Evolutionary conservation across 2,888 invertebrate species (phyloP), one percentile per base, ranked within the genome.

Genomic region (Synanthedon formicaeformis): DNA sequence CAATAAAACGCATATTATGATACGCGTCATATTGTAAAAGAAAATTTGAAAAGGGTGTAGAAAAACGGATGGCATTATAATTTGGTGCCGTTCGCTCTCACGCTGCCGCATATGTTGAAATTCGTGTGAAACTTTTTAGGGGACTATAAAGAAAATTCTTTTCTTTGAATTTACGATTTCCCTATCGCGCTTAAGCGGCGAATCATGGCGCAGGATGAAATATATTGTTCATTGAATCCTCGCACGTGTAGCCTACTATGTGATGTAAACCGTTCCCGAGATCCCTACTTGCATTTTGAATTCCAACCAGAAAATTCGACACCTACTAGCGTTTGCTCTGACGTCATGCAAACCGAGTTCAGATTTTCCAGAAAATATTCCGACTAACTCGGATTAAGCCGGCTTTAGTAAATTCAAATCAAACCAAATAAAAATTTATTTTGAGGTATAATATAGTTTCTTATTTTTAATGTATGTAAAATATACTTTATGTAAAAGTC

Each of bases 141-240:
- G 69, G 75, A 76, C 76, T 75, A 79, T 80, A 78, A 81, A 83
- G 78, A 78, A 81, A 81, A 78, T 78, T 81, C 77, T 73, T 78
- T 75, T 63, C 70, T 66, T 73, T 70, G 73, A 80, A 82, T 83
- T 82, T 81, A 81, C 78, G 82, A 82, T 81, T 81, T 81, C 75
- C 74, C 80, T 82, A 81, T 82, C 80, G 81, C 71, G 75, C 74
- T 78, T 79, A 82, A 81, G 78, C 76, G 79, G 74, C 76, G 71
- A 81, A 83, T 81, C 78, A 81, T 81, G 77, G 74, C 78, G 73
- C 70, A 67, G 74, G 71, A 75, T 79, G 77, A 81, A 78, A 79
- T 81, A 81, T 78, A 75, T 79, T 71, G 74, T 68, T 64, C 69
- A 69, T 65, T 66, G 68, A 66, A 63, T 66, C 57, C 65, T 63